Evolutionary conservation across 2,888 invertebrate species (phyloP), one percentile per base, ranked within the genome.

Genomic region (Zygothrica quintamaculata): DNA sequence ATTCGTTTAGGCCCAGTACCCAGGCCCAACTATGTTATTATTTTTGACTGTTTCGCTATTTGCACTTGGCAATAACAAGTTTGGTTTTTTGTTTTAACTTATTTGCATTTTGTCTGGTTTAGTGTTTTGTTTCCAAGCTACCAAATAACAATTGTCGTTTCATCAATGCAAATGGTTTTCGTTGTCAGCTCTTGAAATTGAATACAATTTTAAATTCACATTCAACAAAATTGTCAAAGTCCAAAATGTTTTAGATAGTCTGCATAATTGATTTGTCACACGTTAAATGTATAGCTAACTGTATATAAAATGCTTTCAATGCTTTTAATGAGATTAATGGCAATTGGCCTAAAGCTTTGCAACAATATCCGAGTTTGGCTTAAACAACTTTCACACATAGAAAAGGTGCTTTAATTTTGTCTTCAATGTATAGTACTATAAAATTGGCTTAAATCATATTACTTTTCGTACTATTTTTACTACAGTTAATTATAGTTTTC

Each of bases 81-180:
- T 9, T 9, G 26, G 26, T 29, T 37, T 46, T 53, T 65, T 40
- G 40, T 46, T 12, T 31, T 3, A 50, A 44, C 33, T 29, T 34
- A 72, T 72, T 72, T 72, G 72, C 67, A 72, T 72, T 59, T 70
- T 52, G 56, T 53, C 56, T 46, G 55, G 26, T 56, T 51, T 55
- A 31, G 55, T 47, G 39, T 40, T 48, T 12, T 11, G 1, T 15
- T 50, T 39, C 16, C 33, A 39, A n/a, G 18, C 37, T 26, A 4
- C 55, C 67, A 52, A 61, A 71, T 57, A 77, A 62, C 77, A 74
- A 74, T 77, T 77, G 79, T 79, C 77, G 65, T 77, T 70, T 70
- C 67, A 74, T 77, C 80, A 77, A 74, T 79, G 74, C 80, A 77
- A 80, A 77, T 77, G 74, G 34, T 57, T 16, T 53, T 37, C 47